A percentile compares a stretch with the other conserved stretches of the same genome.
Evolutionary conservation across 2,888 invertebrate genomes (phyloP).

Genomic region (Epinotia brunnichana): DNA sequence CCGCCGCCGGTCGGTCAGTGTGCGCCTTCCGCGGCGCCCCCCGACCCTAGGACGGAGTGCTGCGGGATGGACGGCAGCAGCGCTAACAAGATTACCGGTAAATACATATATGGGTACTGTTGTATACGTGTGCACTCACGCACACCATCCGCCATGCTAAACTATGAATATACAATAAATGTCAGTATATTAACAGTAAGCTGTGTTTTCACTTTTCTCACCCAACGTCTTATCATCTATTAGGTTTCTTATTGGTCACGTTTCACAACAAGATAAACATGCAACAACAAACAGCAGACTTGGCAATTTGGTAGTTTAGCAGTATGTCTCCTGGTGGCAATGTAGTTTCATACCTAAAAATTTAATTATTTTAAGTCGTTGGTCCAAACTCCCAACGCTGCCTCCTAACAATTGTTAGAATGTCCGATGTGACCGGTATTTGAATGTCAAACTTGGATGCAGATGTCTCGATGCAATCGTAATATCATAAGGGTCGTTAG

Average conservation of each 20-base stretch:
- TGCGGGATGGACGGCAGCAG: constrained; percentile 57
- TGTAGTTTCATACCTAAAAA: neutral
- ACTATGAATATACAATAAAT: no score
- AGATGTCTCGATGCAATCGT: no score
- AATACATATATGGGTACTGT: neutral
- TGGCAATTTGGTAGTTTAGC: neutral
- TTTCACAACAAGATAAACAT: no score
- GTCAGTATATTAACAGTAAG: no score
- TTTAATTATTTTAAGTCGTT: neutral
- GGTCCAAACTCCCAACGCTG: neutral
- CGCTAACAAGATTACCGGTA: constrained; percentile 60
- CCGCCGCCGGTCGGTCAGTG: constrained; percentile 44
- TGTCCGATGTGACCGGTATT: neutral
- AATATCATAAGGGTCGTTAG: no score
- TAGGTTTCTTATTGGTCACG: no score
- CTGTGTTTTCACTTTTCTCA: no score
- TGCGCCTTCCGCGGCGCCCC: constrained; percentile 52
- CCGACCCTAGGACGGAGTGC: constrained; percentile 57
- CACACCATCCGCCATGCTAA: no score
- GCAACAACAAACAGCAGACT: neutral
- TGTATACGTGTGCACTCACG: no score
- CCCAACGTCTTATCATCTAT: no score
- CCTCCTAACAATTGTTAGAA: neutral
- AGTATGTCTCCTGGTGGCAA: neutral
- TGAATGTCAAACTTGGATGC: neutral